Evolutionary conservation across 1,140 invertebrate genomes (phyloP).

Genomic region (Meteorus sp.): DNA sequence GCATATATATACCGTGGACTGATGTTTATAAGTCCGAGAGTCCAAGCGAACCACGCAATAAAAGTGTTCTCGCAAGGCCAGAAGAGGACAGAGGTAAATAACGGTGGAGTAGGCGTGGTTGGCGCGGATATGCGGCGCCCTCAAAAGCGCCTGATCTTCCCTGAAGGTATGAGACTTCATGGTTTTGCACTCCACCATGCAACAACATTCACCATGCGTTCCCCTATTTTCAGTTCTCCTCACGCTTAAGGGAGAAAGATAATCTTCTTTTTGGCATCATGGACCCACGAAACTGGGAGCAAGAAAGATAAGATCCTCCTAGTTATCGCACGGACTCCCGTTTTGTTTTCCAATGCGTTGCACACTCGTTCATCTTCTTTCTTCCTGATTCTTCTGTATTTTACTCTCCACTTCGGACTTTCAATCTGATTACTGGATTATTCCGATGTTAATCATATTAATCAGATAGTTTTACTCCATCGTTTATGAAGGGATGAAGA

Average conservation of each 20-base stretch:
- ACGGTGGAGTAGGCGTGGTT: conserved; percentile 50
- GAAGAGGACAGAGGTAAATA: conserved; percentile 46
- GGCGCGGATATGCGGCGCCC: conserved; percentile 44
- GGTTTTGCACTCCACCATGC: too few species aligned
- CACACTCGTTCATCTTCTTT: conserved; percentile 6
- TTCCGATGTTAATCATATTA: conserved; percentile 11
- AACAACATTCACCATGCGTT: too few species aligned
- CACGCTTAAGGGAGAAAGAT: conserved; percentile 15
- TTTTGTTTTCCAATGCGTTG: too few species aligned
- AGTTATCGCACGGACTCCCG: conserved; percentile 51
- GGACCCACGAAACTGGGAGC: conserved; percentile 48
- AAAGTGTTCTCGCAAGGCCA: conserved; percentile 38
- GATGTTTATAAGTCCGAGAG: not conserved
- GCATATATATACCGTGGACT: not conserved
- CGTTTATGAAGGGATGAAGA: not conserved
- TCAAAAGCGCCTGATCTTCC: conserved; percentile 45
- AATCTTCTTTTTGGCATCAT: conserved; percentile 34
- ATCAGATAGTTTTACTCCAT: conserved; percentile 6
- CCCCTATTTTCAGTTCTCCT: too few species aligned
- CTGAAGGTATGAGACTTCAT: conserved; percentile 36
- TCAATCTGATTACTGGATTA: conserved; percentile 6
- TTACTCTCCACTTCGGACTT: not conserved
- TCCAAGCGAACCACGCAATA: conserved; percentile 33
- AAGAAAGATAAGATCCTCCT: conserved; percentile 48
- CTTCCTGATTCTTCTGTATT: not conserved